Evolutionary conservation across 1,140 invertebrate species (phyloP), one percentile per base, ranked within the genome.

Genomic region (Metopolophium dirhodum): DNA sequence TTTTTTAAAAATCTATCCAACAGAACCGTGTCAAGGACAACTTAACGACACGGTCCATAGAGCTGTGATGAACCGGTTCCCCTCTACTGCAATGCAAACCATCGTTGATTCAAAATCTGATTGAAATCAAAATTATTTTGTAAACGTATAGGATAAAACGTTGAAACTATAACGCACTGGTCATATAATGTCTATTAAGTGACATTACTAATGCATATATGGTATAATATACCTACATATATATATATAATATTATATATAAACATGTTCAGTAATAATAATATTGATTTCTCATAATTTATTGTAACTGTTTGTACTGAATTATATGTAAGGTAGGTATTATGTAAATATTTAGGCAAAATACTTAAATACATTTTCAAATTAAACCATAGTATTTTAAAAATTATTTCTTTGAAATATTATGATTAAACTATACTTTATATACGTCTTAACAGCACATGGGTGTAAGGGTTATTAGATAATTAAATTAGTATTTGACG

Each of bases 1-100:
- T 93, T 93, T 93, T 93, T 86, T 93, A 22, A 61, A 93, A 93
- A 93, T 93, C 82, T 86, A 93, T 86, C 91, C 91, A 93, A 93
- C 35, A 83, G 91, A 93, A 93, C 91, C 91, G 82, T 93, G 91
- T 93, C 91, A 93, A 93, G 91, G 91, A 93, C 91, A 93, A 85
- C 77, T 92, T 93, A 93, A 93, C 77, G 91, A 93, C 49, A 93
- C 51, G 91, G 91, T 93, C 91, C 91, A 93, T 85, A 93, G 91
- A 86, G 91, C 35, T 93, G 22, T 93, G 91, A 93, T 93, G 91
- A 86, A 93, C 91, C 91, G 91, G 82, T 93, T 93, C 91, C 91
- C 91, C 91, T 93, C 91, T 93, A 86, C 91, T 85, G 47, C 26
- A 86, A 54, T 51, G 82, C 82, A 93, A 85, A 91, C 77, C 68